Evolutionary conservation across 2,797 vertebrate species (phyloP), one percentile per base, ranked within the genome.

Genomic region (Helostoma temminkii): DNA sequence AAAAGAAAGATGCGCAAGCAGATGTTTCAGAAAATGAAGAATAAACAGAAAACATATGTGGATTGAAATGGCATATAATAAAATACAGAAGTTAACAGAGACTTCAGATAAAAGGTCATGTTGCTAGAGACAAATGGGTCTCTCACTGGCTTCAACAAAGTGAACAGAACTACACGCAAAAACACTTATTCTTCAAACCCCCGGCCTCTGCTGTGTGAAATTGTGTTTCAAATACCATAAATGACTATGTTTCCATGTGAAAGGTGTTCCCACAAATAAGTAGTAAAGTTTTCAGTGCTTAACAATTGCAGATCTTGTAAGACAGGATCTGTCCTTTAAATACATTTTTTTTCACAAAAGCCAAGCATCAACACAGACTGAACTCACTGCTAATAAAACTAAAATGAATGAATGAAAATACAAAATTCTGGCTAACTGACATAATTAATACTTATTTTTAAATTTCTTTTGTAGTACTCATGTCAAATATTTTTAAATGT

Each of bases 1-100:
- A 18, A 26, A 30, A 19, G 28, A 60, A 15, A 42, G 63, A 66
- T 25, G 37, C 14, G 49, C 14, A 47, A 47, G 58, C 15, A 48
- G n/a, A 45, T 28, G 52, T 49, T 55, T 42, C 55, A 25, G 19
- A 25, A 36, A 61, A 39, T n/a, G 41, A 9, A 57, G 25, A 19
- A 19, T 12, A 28, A 14, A 4, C 18, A 28, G 24, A 39, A 43
- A 16, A 30, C 12, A 21, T 19, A 15, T 24, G 24, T 28, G 25
- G 36, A 21, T 62, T 14, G 4, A 15, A 30, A 26, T 24, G 18
- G 6, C 30, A 53, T 2, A 53, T 4, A 22, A 4, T 42, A 16
- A 57, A 28, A 28, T 6, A 18, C 11, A 43, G 21, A 9, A 41
- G 9, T n/a, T 32, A 28, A 21, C 39, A 43, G 5, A 26, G 39